Evolutionary conservation across 2,797 vertebrate species (phyloP), one percentile per base, ranked within the genome.

Genomic region (Mallotus villosus): DNA sequence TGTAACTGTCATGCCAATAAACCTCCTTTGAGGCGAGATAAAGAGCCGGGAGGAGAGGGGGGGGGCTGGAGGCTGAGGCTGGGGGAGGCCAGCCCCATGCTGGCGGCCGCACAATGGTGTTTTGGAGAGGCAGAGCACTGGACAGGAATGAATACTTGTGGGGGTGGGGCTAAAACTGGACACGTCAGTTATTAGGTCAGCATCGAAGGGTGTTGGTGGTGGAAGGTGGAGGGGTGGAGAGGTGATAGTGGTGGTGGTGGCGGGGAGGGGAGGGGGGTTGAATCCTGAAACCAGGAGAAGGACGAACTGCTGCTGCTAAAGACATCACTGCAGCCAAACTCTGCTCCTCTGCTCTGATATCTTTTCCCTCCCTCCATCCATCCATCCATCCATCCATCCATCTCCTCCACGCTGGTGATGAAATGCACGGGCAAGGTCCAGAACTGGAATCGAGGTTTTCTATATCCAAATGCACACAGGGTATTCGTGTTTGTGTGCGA

Each of bases 41-140:
- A 88, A 90, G 82, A 87, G 83, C 74, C 73, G 70, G 70, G 85
- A 76, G 74, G 46, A 87, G 87, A 83, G 77, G 77, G 74, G 77
- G 74, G 77, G 78, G 82, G 86, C 78, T 82, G 85, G 81, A 85
- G 78, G 84, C 81, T 1, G 79, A 82, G 58, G 85, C 81, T 85
- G 68, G 58, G 55, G 82, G 86, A 83, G 85, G 37, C 9, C 87
- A 88, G 88, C 90, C 91, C 89, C 92, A 93, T 92, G 93, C 92
- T 93, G 92, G 77, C 90, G 49, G 4, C 74, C 80, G 84, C 91
- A 94, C 92, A 94, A 94, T 92, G 88, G 86, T 75, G 88, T 92
- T 91, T 89, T 87, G 87, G 86, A 89, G 80, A 89, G 78, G 79
- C 77, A 22, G 59, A 86, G 81, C 67, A 67, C 82, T 74, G 84